Base-by-base conservation (phyloP, 2,888 invertebrate species). In the Tinea trinotella region DNA sequence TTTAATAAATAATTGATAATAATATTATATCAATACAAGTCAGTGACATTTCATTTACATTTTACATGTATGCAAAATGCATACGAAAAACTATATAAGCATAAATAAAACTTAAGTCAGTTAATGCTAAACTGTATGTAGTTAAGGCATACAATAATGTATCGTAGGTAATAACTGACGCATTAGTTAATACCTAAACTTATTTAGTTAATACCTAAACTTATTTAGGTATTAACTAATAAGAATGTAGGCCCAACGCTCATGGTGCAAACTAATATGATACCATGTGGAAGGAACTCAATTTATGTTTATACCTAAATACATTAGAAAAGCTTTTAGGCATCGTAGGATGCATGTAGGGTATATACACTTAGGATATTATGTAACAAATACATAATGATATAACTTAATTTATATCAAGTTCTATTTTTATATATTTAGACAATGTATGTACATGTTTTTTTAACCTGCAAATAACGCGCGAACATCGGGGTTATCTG, bases 271-370 rank as follows among this genome's bases (percentile, higher is more conserved):
- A 40, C 40, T 46, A 17, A 17, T 46, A 46, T 46, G 18, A 46
- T 46, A 46, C 18, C 17, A 46, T 19, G 46, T 46, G 46, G 15
- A 19, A 46, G 53, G 58, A 70, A 70, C 61, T 69, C 67, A 69
- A 70, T 71, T 71, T 70, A 58, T 61, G 60, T 61, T 59, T 55
- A 61, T 59, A 59, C 57, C n/a, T n/a, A n/a, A n/a, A 64, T 57
- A 64, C 58, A 60, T 59, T 64, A 61, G 70, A 67, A 70, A 71
- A 71, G 70, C 70, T 67, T 71, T 68, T 64, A 50, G 22, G 46
- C 49, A 20, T 30, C 48, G 44, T 55, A 49, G 52, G 18, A 36
- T 54, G 53, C 54, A 40, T 50, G 15, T 19, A n/a, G 46, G 12
- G 40, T 13, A 40, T 13, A 40, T 40, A 12, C n/a, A 4, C 35